Conservation (phyloP, 2,113 vertebrate species). For the Bufo bufo region DNA sequence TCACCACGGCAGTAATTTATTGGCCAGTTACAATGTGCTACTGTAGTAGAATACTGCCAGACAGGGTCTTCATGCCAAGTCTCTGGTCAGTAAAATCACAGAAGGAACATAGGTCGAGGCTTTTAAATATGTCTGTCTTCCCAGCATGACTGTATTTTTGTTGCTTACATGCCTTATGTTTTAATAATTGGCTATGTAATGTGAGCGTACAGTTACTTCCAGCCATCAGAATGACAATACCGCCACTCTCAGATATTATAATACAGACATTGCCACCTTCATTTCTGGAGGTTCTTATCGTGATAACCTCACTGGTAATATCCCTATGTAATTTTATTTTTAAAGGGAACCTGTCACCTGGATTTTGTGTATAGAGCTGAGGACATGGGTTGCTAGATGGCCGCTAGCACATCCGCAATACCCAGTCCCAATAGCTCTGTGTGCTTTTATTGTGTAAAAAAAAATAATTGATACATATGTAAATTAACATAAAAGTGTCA, state of each 20-base stretch:
- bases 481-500: too few species aligned
- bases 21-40: constrained; percentile 53
- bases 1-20: constrained; percentile 53
- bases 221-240: not conserved
- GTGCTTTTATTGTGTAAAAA: too few species aligned
- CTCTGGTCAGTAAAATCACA: constrained; percentile 35
- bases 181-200: not conserved
- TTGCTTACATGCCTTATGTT: constrained; percentile 2
- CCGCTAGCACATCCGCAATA: too few species aligned
- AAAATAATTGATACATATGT: too few species aligned
- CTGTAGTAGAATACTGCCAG: constrained; percentile 46
- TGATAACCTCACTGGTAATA: not conserved
- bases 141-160: constrained; percentile 35
- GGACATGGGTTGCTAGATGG: too few species aligned
- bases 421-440: too few species aligned
- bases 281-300: not conserved
- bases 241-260: not conserved
- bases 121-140: constrained; percentile 13
- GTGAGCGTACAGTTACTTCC: not conserved
- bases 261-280: not conserved
- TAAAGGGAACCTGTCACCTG: too few species aligned
- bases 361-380: too few species aligned
- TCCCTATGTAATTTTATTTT: not conserved
- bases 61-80: constrained; percentile 39
- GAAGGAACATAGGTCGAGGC: constrained; percentile 6